These are phyloP conservation scores for Machimus atricapillus DNA, from an alignment of 2,888 invertebrate genomes.

Conservation along the genomic window DNA sequence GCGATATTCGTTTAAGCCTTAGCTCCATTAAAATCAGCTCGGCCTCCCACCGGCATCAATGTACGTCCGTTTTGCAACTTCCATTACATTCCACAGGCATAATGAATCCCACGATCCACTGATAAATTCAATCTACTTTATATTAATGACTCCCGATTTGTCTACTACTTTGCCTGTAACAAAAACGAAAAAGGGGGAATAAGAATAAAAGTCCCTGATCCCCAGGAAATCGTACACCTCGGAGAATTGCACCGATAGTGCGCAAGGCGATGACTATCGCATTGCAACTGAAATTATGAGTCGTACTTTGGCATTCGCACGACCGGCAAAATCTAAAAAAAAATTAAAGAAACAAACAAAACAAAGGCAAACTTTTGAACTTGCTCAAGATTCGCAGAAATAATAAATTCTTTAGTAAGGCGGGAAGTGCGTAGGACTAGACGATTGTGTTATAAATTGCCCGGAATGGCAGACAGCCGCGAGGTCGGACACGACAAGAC, in stretches of 20 bases:
- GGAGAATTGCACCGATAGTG: background rate
- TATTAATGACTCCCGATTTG: conserved; percentile 4
- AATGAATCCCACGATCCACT: background rate
- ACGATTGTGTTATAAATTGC: conserved; percentile 27
- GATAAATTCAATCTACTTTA: background rate
- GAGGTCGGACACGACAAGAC: conserved; percentile 18
- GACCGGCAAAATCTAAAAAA: background rate
- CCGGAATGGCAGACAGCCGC: background rate
- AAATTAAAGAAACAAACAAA: background rate
- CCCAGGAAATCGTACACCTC: background rate
- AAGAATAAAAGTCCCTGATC: background rate
- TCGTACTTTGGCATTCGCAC: background rate
- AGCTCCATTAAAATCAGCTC: background rate
- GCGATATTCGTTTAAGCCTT: background rate
- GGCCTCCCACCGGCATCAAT: background rate
- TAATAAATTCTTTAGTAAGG: conserved; percentile 16
- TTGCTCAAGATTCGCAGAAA: conserved; percentile 21
- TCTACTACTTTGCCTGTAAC: background rate
- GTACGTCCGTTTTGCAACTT: background rate
- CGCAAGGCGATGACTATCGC: background rate
- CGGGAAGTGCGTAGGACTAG: conserved; percentile 24
- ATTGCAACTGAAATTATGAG: background rate
- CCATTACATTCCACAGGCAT: background rate
- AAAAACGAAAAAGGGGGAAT: background rate
- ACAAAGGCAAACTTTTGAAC: background rate